Evolutionary conservation across 2,888 invertebrate species (phyloP), one percentile per base, ranked within the genome.

Genomic region (Coenonympha glycerion): DNA sequence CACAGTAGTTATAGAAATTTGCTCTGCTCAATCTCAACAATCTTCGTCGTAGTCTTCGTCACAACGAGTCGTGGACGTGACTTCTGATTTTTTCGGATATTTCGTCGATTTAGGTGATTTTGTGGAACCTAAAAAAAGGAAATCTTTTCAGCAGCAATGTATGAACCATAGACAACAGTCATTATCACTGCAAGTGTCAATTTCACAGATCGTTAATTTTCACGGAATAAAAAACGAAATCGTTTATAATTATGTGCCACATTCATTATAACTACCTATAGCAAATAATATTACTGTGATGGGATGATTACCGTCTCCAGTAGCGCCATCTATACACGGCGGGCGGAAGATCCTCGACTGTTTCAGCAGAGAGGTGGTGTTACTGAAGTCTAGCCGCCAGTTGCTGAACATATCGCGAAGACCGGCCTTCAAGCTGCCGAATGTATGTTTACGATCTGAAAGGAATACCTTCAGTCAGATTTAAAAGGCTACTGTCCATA

Each of bases 261-360:
- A n/a, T n/a, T n/a, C n/a, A n/a, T n/a, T n/a, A n/a, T n/a, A n/a
- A n/a, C n/a, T n/a, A n/a, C n/a, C n/a, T n/a, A n/a, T n/a, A n/a
- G n/a, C n/a, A n/a, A n/a, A n/a, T n/a, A n/a, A n/a, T n/a, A n/a
- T n/a, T n/a, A n/a, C n/a, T n/a, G n/a, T n/a, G n/a, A 11, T 1
- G 0, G 34, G 19, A 18, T 18, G 19, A 31, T 46, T 52, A 60
- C 60, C 57, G 13, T 53, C 56, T 18, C 16, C 22, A 3, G 48
- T 48, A 6, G 59, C 55, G 1, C 59, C 56, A 6, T 49, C 31
- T 0, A 61, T 51, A 31, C 82, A 82, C 0, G 76, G 73, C 0
- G 82, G 82, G n/a, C 82, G 58, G 30, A 76, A 76, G 1, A 83
- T 57, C 6, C 71, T 63, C 0, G 79, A 39, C 9, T 79, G 71